Percentiles rank a stretch among this genome's conserved stretches.
phyloP scores from a whole-genome alignment of 2,888 invertebrate species.

The Synergus laeviventris region DNA sequence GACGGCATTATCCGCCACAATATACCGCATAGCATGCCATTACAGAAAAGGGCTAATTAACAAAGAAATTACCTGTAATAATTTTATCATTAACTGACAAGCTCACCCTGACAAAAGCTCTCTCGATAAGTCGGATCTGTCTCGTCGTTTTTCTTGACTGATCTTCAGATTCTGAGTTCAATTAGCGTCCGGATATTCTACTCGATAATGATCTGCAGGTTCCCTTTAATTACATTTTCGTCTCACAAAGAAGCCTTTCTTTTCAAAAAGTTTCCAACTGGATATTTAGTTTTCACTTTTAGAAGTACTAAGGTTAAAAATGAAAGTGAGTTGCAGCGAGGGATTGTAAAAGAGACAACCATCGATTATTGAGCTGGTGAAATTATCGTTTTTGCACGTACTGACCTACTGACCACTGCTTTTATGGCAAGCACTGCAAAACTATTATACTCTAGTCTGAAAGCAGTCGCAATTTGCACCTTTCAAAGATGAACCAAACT shows the following conservation, averaged over 20 bases:
- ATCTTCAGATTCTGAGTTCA: not conserved
- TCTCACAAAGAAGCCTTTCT: not conserved
- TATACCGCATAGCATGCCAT: conserved; percentile 3
- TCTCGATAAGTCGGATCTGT: not conserved
- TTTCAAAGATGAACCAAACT: too few species aligned
- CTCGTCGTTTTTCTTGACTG: not conserved
- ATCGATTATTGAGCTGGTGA: conserved; percentile 25
- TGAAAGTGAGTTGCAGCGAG: conserved; percentile 36
- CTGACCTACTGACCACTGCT: conserved; percentile 26
- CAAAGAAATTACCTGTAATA: not conserved
- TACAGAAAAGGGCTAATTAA: conserved; percentile 14
- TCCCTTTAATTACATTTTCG: conserved; percentile 15
- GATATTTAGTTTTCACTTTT: not conserved
- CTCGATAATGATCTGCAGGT: conserved; percentile 21
- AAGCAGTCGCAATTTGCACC: too few species aligned
- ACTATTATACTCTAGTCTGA: too few species aligned
- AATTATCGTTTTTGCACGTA: conserved; percentile 31
- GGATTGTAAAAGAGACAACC: not conserved
- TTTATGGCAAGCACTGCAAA: conserved; percentile 13
- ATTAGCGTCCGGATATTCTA: conserved; percentile 20
- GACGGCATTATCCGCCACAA: conserved; percentile 6
- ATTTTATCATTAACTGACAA: not conserved
- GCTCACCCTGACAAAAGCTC: not conserved
- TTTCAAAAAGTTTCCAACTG: not conserved
- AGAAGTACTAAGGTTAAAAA: conserved; percentile 16